Evolutionary conservation across 2,797 vertebrate species (phyloP), one percentile per base, ranked within the genome.

Genomic region (Zenarchopterus dispar): DNA sequence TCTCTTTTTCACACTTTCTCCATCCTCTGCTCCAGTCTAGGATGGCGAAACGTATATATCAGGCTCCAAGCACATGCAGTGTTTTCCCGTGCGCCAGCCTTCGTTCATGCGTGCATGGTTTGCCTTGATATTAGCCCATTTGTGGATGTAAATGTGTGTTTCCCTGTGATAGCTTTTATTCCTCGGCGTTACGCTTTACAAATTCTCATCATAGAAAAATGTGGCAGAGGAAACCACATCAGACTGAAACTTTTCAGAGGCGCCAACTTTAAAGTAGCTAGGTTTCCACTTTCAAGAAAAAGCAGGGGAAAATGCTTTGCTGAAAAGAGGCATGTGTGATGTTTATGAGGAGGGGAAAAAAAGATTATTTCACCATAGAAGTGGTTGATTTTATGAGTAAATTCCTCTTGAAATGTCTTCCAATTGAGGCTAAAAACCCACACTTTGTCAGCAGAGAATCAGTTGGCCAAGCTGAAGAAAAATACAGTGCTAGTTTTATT

Each of bases 161-260:
- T 56, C 70, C 41, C 58, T n/a, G 51, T 39, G 59, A 66, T 11
- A 22, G 45, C 75, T 71, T 69, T 78, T 48, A 16, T 60, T 77
- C 70, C 59, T n/a, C 5, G 11, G 47, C 28, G 50, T 75, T 60
- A 44, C 45, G 0, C 59, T 84, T 87, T 85, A 85, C 61, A 39
- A 69, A 45, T 72, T 62, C 63, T 89, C 77, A 75, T 89, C 78
- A 73, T 60, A 67, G 67, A 68, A 66, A 75, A 77, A 85, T 67
- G 73, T 21, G 9, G 55, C 17, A 62, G 73, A 45, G 33, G 62
- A 85, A 86, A 88, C 90, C 90, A 80, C 90, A 90, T 68, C 75
- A 82, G 63, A 84, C 67, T 18, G 31, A 78, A 55, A 68, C 19
- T 62, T 78, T 36, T 80, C 68, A 78, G 81, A 77, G 62, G 65